A percentile compares a stretch with the other conserved stretches of the same genome.
These are phyloP conservation scores for Hippocampus barbouri DNA, from an alignment of 2,113 vertebrate genomes.

Conservation along the genomic window DNA sequence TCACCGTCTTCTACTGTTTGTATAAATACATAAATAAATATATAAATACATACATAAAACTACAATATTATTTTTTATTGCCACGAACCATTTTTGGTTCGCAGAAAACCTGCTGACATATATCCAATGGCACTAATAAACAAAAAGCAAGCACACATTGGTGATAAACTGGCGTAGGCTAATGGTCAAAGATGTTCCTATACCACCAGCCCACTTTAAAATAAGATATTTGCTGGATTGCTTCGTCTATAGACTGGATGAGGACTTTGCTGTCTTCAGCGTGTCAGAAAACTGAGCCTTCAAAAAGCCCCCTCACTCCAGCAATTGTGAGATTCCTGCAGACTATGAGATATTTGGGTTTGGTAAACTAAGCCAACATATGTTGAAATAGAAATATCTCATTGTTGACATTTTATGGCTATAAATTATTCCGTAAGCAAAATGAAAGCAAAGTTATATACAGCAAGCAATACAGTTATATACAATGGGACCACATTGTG, in stretches of 20 bases:
- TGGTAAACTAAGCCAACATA: background rate
- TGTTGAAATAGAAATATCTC: background rate
- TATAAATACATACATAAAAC: background rate
- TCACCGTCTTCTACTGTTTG: background rate
- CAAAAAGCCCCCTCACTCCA: background rate
- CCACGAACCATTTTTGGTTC: background rate
- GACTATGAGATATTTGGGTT: background rate
- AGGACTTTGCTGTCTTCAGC: background rate
- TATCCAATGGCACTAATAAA: background rate
- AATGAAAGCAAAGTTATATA: background rate
- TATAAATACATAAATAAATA: background rate
- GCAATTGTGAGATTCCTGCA: background rate
- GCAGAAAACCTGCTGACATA: background rate
- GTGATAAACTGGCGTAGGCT: background rate
- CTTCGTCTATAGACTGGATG: background rate
- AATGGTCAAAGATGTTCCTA: background rate
- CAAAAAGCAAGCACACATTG: background rate
- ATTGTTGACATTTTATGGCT: background rate
- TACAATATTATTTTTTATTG: background rate
- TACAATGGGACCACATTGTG: background rate
- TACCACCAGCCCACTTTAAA: background rate
- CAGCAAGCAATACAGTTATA: background rate
- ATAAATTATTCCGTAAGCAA: background rate
- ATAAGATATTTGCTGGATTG: background rate
- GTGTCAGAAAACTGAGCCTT: background rate